These are phyloP conservation scores for Galaxea fascicularis DNA, from an alignment of 92 coral and sea anemone species.

Conservation along the genomic window DNA sequence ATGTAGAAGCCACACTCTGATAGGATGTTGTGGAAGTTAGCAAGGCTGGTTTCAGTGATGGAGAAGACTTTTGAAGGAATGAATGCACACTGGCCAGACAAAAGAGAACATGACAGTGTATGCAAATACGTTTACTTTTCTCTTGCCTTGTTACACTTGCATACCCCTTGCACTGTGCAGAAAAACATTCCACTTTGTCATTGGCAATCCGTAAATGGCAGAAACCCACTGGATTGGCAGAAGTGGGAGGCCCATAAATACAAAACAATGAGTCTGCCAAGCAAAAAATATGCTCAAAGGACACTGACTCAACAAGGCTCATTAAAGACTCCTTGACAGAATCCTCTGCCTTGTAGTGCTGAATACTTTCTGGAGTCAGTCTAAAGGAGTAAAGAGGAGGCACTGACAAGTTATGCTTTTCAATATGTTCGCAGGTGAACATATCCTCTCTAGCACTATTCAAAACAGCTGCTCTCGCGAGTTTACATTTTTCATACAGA, in stretches of 20 bases:
- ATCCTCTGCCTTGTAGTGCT: not conserved
- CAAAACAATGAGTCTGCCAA: not conserved
- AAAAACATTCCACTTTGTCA: not conserved
- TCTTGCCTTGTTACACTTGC: not conserved
- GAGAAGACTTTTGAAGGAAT: not conserved
- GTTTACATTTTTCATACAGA: not conserved
- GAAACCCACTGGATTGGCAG: not conserved
- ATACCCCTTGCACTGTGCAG: not conserved
- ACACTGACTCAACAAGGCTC: not conserved
- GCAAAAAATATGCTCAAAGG: not conserved
- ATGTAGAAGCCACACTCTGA: too few species aligned
- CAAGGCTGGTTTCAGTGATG: not conserved
- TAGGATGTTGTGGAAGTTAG: not conserved
- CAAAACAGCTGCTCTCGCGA: not conserved
- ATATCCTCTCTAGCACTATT: not conserved
- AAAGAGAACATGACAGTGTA: not conserved
- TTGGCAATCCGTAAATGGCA: not conserved
- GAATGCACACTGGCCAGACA: conserved; percentile 2
- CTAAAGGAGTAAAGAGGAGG: not conserved
- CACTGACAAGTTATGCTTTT: not conserved
- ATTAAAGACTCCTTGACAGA: not conserved
- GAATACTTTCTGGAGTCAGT: not conserved
- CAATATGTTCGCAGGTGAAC: not conserved
- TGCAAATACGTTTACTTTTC: not conserved
- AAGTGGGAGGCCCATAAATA: not conserved